phyloP scores from a whole-genome alignment of 2,888 invertebrate species.

The Ametastegia equiseti region DNA sequence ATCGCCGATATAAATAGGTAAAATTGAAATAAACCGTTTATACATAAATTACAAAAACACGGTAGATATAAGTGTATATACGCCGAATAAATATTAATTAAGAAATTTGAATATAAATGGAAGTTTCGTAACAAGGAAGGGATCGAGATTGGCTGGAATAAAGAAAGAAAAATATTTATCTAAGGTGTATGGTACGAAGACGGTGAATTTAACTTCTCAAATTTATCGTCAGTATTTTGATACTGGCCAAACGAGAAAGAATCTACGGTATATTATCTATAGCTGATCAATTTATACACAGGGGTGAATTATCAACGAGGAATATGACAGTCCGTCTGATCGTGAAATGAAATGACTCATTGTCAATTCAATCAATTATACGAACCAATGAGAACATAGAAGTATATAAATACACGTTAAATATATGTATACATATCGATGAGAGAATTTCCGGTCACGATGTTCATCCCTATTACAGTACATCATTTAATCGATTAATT shows the following conservation, averaged over 20 bases:
- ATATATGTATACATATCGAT: too few relatives aligned
- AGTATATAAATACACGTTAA: too few relatives aligned
- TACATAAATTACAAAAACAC: neutral
- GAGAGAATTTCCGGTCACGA: too few relatives aligned
- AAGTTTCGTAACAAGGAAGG: neutral
- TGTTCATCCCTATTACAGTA: too few relatives aligned
- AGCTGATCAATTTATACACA: slow-evolving; percentile 19
- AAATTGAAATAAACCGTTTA: slow-evolving; percentile 30
- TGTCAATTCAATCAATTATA: too few relatives aligned
- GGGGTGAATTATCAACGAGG: slow-evolving; percentile 25
- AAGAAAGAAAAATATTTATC: slow-evolving; percentile 31
- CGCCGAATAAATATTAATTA: slow-evolving; percentile 43
- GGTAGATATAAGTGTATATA: too few relatives aligned
- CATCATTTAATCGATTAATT: neutral
- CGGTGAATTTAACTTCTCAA: slow-evolving; percentile 37
- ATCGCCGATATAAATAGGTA: slow-evolving; percentile 7
- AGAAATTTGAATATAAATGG: slow-evolving; percentile 43
- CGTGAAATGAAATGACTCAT: slow-evolving; percentile 6
- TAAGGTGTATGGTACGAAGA: slow-evolving; percentile 23
- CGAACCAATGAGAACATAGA: too few relatives aligned
- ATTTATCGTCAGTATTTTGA: slow-evolving; percentile 16
- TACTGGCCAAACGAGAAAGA: neutral
- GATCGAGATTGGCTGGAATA: neutral
- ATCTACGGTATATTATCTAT: neutral
- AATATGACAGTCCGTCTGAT: slow-evolving; percentile 1